These are phyloP conservation scores for Brenthis ino DNA, from an alignment of 2,888 invertebrate species.

Conservation along the genomic window DNA sequence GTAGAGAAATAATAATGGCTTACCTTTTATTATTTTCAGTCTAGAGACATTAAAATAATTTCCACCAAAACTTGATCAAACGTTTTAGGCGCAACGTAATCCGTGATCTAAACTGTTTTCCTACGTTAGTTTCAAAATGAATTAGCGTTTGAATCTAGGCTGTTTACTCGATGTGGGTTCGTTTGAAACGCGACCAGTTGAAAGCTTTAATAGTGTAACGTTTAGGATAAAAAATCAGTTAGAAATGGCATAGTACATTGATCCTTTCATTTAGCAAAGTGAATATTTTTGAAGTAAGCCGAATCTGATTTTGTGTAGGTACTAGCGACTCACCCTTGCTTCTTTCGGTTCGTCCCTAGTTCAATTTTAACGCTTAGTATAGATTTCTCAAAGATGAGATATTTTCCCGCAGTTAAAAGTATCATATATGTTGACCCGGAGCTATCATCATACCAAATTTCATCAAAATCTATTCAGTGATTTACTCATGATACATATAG, in stretches of 20 bases:
- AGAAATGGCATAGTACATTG: background rate
- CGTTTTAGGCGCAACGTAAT: slow-evolving; percentile 29
- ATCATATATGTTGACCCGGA: too few species aligned
- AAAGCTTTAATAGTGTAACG: slow-evolving; percentile 18
- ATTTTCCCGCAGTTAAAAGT: too few species aligned
- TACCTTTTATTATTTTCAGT: too few species aligned
- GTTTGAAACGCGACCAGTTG: slow-evolving; percentile 30
- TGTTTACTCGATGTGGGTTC: slow-evolving; percentile 34
- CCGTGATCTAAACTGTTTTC: slow-evolving; percentile 36
- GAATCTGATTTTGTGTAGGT: background rate
- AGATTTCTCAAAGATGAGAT: too few species aligned
- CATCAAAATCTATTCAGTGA: too few species aligned
- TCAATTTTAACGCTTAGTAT: too few species aligned
- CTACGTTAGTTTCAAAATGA: slow-evolving; percentile 36
- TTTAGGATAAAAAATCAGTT: background rate
- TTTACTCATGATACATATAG: too few species aligned
- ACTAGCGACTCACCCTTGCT: too few species aligned
- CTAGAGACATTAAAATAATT: too few species aligned
- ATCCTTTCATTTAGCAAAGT: background rate
- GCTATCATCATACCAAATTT: too few species aligned
- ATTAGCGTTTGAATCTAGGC: slow-evolving; percentile 36
- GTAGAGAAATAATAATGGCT: too few species aligned
- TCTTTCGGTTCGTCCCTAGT: too few species aligned
- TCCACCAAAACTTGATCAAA: background rate
- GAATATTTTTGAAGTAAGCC: background rate